Percentiles rank a stretch among this genome's conserved stretches.
phyloP scores from a whole-genome alignment of 2,797 vertebrate species.

The Ataeniobius toweri region DNA sequence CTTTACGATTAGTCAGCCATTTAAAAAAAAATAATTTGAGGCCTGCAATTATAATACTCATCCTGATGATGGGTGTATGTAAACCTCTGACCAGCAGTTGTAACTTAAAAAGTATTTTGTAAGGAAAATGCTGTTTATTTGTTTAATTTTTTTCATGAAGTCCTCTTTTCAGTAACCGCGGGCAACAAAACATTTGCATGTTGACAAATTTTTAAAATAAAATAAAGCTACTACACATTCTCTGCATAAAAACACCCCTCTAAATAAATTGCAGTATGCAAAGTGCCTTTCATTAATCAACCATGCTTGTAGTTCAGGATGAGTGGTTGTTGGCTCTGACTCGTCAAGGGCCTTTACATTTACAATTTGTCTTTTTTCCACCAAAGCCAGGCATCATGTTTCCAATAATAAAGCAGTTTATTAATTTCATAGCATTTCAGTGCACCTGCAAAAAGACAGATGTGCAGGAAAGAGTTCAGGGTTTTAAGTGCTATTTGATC shows the following conservation, averaged over 20 bases:
- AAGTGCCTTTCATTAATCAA: slow-evolving; percentile 69
- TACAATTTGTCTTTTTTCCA: slow-evolving; percentile 50
- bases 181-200: slow-evolving; percentile 11
- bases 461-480: slow-evolving; percentile 22
- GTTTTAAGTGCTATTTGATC: slow-evolving; percentile 64
- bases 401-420: slow-evolving; percentile 56
- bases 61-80: not conserved
- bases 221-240: slow-evolving; percentile 50
- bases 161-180: slow-evolving; percentile 32
- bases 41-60: not conserved
- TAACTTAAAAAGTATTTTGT: not conserved
- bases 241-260: slow-evolving; percentile 56
- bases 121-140: not conserved
- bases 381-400: slow-evolving; percentile 44
- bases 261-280: slow-evolving; percentile 63
- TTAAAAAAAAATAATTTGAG: not conserved
- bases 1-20: not conserved
- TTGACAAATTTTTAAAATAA: slow-evolving; percentile 43
- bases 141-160: slow-evolving; percentile 14
- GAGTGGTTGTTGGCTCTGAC: slow-evolving; percentile 40
- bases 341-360: slow-evolving; percentile 57
- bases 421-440: slow-evolving; percentile 57
- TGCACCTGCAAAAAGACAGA: slow-evolving; percentile 46
- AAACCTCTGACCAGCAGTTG: not conserved
- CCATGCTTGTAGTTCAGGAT: slow-evolving; percentile 34